Evolutionary conservation across 2,797 vertebrate species (phyloP).

Genomic region (Taenioides sp.): DNA sequence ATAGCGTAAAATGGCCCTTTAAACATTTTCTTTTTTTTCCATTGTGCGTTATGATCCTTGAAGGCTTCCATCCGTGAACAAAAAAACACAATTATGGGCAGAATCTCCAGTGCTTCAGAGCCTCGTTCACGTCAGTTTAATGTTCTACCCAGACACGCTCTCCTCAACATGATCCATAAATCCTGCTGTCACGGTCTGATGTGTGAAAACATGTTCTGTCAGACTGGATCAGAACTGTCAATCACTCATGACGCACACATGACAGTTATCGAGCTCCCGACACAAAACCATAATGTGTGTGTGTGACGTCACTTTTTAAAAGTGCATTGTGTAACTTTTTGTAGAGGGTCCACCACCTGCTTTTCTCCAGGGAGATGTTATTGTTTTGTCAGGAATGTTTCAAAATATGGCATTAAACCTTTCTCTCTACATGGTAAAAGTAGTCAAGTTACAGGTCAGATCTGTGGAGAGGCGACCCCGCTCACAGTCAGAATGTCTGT

Average conservation of each 20-base stretch:
- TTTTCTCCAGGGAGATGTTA: too few species aligned
- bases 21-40: background rate
- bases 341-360: too few species aligned
- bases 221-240: background rate
- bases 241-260: too few species aligned
- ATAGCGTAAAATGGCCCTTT: too few species aligned
- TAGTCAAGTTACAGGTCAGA: too few species aligned
- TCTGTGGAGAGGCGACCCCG: too few species aligned
- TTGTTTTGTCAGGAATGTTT: too few species aligned
- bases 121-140: background rate
- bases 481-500: too few species aligned
- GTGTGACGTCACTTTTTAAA: too few species aligned
- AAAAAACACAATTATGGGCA: background rate
- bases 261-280: background rate
- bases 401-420: too few species aligned
- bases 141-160: background rate
- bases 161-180: background rate
- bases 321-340: too few species aligned
- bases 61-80: background rate
- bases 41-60: background rate
- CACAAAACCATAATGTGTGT: background rate
- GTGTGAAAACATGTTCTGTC: background rate
- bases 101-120: background rate
- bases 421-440: too few species aligned
- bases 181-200: background rate